These are phyloP conservation scores for Triplophysa dalaica DNA, from an alignment of 2,113 vertebrate genomes.

Conservation along the genomic window DNA sequence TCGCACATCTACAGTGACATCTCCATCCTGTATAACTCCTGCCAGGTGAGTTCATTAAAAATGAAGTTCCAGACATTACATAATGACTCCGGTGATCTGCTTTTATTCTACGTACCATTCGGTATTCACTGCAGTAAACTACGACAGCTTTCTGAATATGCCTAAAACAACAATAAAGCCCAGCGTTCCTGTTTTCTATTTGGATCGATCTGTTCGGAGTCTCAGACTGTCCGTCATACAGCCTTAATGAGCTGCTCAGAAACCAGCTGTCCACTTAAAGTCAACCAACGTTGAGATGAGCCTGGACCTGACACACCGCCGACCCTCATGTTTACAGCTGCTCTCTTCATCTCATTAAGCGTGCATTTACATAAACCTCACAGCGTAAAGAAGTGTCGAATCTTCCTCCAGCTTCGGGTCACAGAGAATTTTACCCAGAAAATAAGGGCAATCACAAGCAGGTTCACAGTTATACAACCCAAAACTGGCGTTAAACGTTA, in stretches of 20 bases:
- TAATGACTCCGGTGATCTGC: neutral
- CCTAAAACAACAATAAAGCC: neutral
- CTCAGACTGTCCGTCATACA: neutral
- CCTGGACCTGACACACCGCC: neutral
- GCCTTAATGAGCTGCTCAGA: conserved; percentile 20
- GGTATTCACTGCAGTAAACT: neutral
- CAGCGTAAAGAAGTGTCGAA: neutral
- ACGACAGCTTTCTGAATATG: conserved; percentile 19
- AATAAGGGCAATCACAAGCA: neutral
- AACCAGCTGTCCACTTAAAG: conserved; percentile 7
- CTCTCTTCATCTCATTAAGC: neutral
- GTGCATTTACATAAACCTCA: neutral
- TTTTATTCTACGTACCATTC: neutral
- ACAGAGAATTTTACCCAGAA: neutral
- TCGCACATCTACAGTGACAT: neutral
- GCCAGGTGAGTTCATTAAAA: neutral
- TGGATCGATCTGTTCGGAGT: neutral
- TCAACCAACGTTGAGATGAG: conserved; percentile 5
- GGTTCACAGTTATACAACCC: neutral
- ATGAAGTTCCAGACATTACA: neutral
- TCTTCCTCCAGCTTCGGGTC: neutral
- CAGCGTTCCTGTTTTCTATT: conserved; percentile 7
- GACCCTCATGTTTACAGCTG: conserved; percentile 9
- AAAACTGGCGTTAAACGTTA: conserved; percentile 40
- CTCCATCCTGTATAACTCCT: neutral